Conservation (phyloP, 2,888 invertebrate genomes). For the Venustoraphidia nigricollis region DNA sequence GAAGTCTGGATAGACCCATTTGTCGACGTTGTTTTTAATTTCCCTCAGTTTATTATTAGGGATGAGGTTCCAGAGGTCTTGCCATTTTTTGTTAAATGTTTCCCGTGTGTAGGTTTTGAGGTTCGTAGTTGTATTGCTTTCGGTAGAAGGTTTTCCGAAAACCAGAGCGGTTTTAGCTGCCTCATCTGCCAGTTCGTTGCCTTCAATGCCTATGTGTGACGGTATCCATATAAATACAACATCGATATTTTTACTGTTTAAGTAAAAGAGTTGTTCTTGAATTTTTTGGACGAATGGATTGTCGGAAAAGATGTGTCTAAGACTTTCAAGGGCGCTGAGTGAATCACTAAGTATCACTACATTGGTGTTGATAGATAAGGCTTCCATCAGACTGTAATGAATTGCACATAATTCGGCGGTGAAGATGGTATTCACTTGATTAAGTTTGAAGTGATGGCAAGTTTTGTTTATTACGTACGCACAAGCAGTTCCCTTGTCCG, state of each 20-base stretch:
- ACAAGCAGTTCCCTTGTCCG: too few species aligned
- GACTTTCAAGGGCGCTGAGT: too few species aligned
- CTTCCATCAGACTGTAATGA: too few species aligned
- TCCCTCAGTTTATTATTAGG: background rate
- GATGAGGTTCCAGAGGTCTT: background rate
- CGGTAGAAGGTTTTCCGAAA: background rate
- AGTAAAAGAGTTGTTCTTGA: too few species aligned
- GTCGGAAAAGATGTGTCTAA: too few species aligned
- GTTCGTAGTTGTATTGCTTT: background rate
- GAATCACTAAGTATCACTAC: too few species aligned
- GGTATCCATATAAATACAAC: background rate
- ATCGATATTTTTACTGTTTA: background rate
- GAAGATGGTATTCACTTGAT: too few species aligned
- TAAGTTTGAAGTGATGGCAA: too few species aligned
- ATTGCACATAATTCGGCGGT: too few species aligned
- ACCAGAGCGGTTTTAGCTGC: background rate
- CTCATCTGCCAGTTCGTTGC: background rate
- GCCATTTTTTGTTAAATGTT: background rate
- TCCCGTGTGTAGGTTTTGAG: background rate
- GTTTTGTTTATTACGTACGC: too few species aligned
- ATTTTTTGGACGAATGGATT: too few species aligned
- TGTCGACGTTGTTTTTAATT: background rate
- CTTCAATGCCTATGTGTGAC: background rate
- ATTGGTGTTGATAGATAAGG: too few species aligned
- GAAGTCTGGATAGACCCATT: background rate